Evolutionary conservation across 2,797 vertebrate genomes (phyloP).

Genomic region (Epinephelus coioides): DNA sequence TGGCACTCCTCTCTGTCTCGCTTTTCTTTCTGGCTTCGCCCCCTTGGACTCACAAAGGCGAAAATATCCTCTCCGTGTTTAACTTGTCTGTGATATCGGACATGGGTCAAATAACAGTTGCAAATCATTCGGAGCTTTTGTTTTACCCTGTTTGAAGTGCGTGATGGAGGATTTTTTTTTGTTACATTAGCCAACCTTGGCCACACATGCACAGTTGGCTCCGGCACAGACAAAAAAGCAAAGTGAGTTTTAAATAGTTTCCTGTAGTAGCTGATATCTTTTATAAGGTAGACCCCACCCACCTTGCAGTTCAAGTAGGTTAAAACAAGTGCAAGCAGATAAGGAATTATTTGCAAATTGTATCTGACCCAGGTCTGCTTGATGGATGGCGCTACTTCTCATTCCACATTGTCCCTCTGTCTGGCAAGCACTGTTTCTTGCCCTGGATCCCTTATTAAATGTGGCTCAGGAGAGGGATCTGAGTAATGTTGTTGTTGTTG

Average conservation of each 20-base stretch:
- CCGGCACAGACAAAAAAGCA: constrained; percentile 28
- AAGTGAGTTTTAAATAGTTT: constrained; percentile 41
- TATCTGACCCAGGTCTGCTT: constrained; percentile 51
- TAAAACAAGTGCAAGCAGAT: constrained; percentile 56
- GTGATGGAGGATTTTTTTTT: constrained; percentile 21
- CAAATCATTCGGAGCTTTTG: constrained; percentile 57
- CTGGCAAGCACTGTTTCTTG: constrained; percentile 35
- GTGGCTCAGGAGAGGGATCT: constrained; percentile 70
- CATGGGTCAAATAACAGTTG: constrained; percentile 57
- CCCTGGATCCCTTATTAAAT: constrained; percentile 65
- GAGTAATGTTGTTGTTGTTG: constrained; percentile 75
- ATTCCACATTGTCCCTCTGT: constrained; percentile 53
- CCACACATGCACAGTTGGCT: constrained; percentile 24
- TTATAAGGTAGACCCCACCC: constrained; percentile 31
- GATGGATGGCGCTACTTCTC: constrained; percentile 62
- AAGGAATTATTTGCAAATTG: constrained; percentile 57
- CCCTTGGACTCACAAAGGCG: constrained; percentile 55
- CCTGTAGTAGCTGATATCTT: constrained; percentile 20
- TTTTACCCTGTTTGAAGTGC: constrained; percentile 53
- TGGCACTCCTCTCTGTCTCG: constrained; percentile 71
- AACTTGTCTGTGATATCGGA: constrained; percentile 62
- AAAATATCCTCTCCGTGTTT: constrained; percentile 64
- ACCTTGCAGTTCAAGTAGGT: constrained; percentile 48
- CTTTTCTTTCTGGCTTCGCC: constrained; percentile 74
- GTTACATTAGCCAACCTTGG: constrained; percentile 25